Base-by-base conservation (phyloP, 2,888 invertebrate species). In the Neuroscelio doddi region DNA sequence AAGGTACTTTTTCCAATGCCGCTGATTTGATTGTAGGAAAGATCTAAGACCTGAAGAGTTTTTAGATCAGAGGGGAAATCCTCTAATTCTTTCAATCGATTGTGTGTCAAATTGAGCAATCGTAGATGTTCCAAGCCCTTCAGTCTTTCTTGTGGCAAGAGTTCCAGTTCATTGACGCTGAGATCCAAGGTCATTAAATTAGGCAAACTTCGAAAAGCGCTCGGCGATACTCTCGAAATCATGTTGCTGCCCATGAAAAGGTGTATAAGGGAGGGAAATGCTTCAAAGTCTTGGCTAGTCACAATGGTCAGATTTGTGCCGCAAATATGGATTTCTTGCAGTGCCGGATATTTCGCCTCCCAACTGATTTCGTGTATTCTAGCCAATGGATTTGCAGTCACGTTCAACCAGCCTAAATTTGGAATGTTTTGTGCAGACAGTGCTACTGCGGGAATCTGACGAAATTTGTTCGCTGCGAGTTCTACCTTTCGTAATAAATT, bases 241-340 rank as follows among this genome's bases (percentile, higher is more conserved):
- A 90, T 87, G 84, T 95, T 95, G 72, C 88, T 89, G 30, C 89
- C 88, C 72, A 95, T 85, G 78, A 90, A 91, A 53, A 95, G 87
- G 77, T 91, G 92, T 78, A 93, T 89, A 27, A 95, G 85, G 0
- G 91, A 89, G 14, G 93, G 92, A 77, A 94, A 95, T 27, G 92
- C 90, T 77, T 93, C 93, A 76, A 95, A 95, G 78, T 95, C 95
- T 79, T 92, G 92, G 71, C 92, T 93, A 0, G 93, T 93, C 42
- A 95, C 89, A 68, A 94, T 92, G 14, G 91, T 92, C 46, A 95
- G 86, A 80, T 95, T 95, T 4, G 95, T 94, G 36, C 89, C 88
- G 64, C 90, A 91, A 70, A 94, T 91, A 80, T 94, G 90, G 51
- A 94, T 87, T 83, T 94, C 93, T 82, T 93, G 91, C n/a, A 94